These are phyloP conservation scores for Odontomachus brunneus DNA, from an alignment of 1,140 invertebrate species.

Conservation along the genomic window DNA sequence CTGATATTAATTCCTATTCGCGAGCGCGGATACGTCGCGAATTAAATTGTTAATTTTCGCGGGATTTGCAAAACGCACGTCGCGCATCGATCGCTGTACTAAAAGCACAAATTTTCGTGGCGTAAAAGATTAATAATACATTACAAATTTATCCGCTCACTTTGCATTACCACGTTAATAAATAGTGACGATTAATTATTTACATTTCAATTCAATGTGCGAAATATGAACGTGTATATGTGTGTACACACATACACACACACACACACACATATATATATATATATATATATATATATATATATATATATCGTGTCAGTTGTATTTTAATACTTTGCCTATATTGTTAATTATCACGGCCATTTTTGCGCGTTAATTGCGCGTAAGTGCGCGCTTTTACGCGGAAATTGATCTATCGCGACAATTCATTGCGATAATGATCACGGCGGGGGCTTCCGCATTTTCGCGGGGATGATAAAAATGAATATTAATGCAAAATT, in stretches of 20 bases:
- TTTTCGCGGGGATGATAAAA: background rate
- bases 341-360: conserved; percentile 36
- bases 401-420: conserved; percentile 11
- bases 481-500: background rate
- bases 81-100: conserved; percentile 18
- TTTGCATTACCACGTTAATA: conserved; percentile 43
- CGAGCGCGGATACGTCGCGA: conserved; percentile 34
- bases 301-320: conserved; percentile 5
- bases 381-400: conserved; percentile 23
- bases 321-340: conserved; percentile 6
- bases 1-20: conserved; percentile 31
- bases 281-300: too few species aligned
- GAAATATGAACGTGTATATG: background rate
- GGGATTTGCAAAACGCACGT: conserved; percentile 36
- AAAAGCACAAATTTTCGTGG: conserved; percentile 53
- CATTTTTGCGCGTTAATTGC: conserved; percentile 32
- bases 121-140: conserved; percentile 53
- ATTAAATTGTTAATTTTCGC: conserved; percentile 47
- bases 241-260: too few species aligned
- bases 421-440: background rate
- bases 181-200: conserved; percentile 55
- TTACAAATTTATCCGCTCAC: conserved; percentile 46
- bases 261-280: too few species aligned
- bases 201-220: conserved; percentile 27
- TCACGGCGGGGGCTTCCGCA: background rate